Percentiles rank a stretch among this genome's conserved stretches.
Evolutionary conservation across 1,140 invertebrate species (phyloP).

Genomic region (Cydia pomonella): DNA sequence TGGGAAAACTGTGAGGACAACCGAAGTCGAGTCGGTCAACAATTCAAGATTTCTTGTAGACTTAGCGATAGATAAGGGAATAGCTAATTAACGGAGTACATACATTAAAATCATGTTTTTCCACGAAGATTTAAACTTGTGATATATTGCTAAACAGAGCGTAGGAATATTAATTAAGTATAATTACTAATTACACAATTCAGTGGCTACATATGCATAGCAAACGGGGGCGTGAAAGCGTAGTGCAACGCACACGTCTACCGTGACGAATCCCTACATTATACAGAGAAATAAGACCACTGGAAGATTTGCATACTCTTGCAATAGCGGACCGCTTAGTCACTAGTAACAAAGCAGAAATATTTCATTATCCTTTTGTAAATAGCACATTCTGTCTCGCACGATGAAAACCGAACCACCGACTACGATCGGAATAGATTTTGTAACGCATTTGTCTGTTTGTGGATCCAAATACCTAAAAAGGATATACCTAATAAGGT

Average conservation of each 20-base stretch:
- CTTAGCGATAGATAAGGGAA: constrained; percentile 20
- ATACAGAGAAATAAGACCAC: constrained; percentile 31
- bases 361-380: constrained; percentile 31
- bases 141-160: constrained; percentile 19
- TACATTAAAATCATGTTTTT: constrained; percentile 8
- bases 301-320: constrained; percentile 30
- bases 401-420: background rate
- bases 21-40: constrained; percentile 39
- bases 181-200: constrained; percentile 32
- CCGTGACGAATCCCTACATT: constrained; percentile 32
- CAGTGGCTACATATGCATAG: constrained; percentile 24
- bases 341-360: constrained; percentile 22
- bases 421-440: background rate
- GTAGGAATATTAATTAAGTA: constrained; percentile 24
- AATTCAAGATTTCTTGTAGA: constrained; percentile 37
- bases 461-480: background rate
- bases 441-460: background rate
- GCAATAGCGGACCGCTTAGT: constrained; percentile 19
- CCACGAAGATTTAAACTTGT: constrained; percentile 12
- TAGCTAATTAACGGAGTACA: constrained; percentile 13
- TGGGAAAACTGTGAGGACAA: constrained; percentile 56
- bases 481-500: constrained; percentile 15
- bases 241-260: constrained; percentile 25
- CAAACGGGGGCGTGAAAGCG: constrained; percentile 32
- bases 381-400: constrained; percentile 8